Evolutionary conservation across 2,888 invertebrate species (phyloP).

Genomic region (Drosophila putrida): DNA sequence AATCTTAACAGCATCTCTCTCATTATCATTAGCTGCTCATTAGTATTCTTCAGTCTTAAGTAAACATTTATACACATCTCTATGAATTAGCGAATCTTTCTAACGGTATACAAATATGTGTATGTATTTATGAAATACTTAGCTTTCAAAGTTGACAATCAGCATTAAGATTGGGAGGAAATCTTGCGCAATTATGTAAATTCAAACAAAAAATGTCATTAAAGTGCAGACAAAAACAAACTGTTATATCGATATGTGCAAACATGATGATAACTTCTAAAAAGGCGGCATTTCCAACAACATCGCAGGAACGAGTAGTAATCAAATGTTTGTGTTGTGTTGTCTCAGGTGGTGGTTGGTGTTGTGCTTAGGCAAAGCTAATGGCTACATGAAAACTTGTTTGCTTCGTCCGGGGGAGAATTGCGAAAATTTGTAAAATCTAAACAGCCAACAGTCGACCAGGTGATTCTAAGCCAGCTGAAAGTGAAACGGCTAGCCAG

Average conservation of each 20-base stretch:
- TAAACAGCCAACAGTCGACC: constrained; percentile 42
- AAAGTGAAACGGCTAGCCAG: constrained; percentile 68
- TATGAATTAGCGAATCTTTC: constrained; percentile 21
- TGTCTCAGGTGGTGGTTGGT: background rate
- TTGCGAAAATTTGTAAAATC: constrained; percentile 72
- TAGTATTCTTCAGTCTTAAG: constrained; percentile 12
- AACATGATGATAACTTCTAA: constrained; percentile 62
- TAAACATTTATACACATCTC: constrained; percentile 32
- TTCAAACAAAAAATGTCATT: constrained; percentile 29
- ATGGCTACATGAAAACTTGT: constrained; percentile 62
- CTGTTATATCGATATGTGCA: constrained; percentile 21
- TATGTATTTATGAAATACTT: constrained; percentile 1
- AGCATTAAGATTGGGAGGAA: constrained; percentile 11
- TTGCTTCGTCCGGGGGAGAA: constrained; percentile 61
- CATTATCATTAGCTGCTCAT: constrained; percentile 38
- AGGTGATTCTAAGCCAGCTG: constrained; percentile 76
- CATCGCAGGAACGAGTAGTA: constrained; percentile 27
- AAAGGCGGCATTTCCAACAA: constrained; percentile 33
- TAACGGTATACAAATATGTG: constrained; percentile 22
- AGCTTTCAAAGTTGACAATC: constrained; percentile 16
- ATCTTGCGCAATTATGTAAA: constrained; percentile 55
- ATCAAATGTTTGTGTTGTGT: constrained; percentile 56
- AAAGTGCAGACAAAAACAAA: constrained; percentile 34
- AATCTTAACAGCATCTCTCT: background rate
- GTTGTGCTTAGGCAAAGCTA: constrained; percentile 37